Evolutionary conservation across 2,888 invertebrate genomes (phyloP), one percentile per base, ranked within the genome.

Genomic region (Agonopterix arenella): DNA sequence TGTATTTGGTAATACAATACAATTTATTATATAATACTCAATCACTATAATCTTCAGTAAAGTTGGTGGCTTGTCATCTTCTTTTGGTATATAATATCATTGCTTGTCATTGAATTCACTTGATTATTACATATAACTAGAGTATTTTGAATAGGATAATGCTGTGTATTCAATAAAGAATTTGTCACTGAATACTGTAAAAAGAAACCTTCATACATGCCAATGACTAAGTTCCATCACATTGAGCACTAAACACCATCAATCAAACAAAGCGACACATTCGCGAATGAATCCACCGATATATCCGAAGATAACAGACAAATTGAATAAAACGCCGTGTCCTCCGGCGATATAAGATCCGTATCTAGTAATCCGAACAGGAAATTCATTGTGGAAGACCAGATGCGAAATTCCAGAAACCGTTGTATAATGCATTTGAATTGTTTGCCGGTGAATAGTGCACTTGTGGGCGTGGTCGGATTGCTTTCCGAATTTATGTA

Each of bases 361-460:
- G 74, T 76, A 85, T 85, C 86, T 76, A 64, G 66, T 84, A 86
- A 86, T 85, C 85, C 86, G 80, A 76, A 85, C 89, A 88, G 89
- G 89, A 89, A 89, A 70, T 65, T 71, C 73, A 78, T 88, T 89
- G 85, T 85, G 59, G 65, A 65, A 63, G 60, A 73, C 76, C 88
- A 88, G 88, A 89, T 88, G 89, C 84, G 84, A 86, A 88, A 89
- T 88, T 79, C 88, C 84, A 70, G 61, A 62, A 61, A 67, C 61
- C 58, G 60, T 66, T 64, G 66, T 71, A 66, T 61, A 63, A 64
- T 46, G 45, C 43, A 36, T 44, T 42, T 3, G 46, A 44, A 52
- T 58, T 59, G 66, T 68, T 61, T 60, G 49, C 56, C 56, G 43
- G 58, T 55, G 65, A 73, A 76, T 73, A 63, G 68, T 70, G 71